These are phyloP conservation scores for Chlorops oryzae DNA, from an alignment of 1,140 invertebrate genomes.

Conservation along the genomic window DNA sequence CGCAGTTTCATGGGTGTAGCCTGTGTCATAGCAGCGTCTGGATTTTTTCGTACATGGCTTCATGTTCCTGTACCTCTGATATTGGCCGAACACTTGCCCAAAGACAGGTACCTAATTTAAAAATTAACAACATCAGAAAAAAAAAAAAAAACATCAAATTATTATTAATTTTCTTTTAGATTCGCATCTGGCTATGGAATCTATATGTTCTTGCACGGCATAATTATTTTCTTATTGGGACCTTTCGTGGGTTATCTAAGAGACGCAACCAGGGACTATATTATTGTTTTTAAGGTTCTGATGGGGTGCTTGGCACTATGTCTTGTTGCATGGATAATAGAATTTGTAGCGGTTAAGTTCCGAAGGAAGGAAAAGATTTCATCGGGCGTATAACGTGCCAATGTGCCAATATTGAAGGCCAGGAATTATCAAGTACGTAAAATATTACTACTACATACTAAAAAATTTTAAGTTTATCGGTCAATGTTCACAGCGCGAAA, in stretches of 20 bases:
- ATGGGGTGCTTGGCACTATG: conserved; percentile 43
- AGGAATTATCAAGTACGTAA: too few relatives aligned
- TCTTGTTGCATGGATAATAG: conserved; percentile 39
- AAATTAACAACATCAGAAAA: too few relatives aligned
- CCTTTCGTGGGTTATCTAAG: conserved; percentile 41
- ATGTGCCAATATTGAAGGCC: too few relatives aligned
- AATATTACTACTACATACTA: too few relatives aligned
- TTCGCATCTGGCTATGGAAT: conserved; percentile 60
- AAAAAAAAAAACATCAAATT: not conserved
- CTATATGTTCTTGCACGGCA: conserved; percentile 56
- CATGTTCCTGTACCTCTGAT: conserved; percentile 56
- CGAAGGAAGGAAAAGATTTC: too few relatives aligned
- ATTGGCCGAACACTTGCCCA: conserved; percentile 56
- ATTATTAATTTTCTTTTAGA: too few relatives aligned
- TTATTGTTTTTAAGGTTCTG: conserved; percentile 41
- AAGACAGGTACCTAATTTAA: conserved; percentile 56
- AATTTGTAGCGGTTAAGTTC: conserved; percentile 36
- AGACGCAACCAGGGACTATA: conserved; percentile 39
- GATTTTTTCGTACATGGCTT: conserved; percentile 53
- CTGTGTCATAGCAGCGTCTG: conserved; percentile 51
- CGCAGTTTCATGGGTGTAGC: conserved; percentile 37
- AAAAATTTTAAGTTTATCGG: too few relatives aligned
- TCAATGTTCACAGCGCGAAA: too few relatives aligned
- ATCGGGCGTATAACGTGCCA: too few relatives aligned
- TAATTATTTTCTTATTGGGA: conserved; percentile 41